Conservation (phyloP, 2,888 invertebrate genomes). For the Ectropis crepuscularia region DNA sequence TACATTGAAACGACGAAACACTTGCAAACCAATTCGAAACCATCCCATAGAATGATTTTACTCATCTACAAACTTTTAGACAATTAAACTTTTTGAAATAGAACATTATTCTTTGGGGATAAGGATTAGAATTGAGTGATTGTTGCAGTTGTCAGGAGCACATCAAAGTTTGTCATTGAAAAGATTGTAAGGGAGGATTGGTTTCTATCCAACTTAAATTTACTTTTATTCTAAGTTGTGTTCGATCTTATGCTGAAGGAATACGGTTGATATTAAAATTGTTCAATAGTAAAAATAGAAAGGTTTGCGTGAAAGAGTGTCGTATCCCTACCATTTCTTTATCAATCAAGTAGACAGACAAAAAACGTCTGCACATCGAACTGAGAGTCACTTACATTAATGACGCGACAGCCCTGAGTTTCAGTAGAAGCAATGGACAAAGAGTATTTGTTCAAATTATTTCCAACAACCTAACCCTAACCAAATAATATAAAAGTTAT, state of each 20-base stretch:
- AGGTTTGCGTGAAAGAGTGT: conserved; percentile 57
- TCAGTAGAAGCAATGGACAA: conserved; percentile 49
- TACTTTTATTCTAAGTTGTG: conserved; percentile 2
- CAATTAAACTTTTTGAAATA: neutral
- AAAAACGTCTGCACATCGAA: conserved; percentile 77
- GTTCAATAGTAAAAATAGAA: conserved; percentile 6
- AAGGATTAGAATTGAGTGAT: conserved; percentile 38
- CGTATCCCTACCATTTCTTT: conserved; percentile 76
- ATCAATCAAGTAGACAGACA: conserved; percentile 80
- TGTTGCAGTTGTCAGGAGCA: conserved; percentile 24
- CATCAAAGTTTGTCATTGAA: conserved; percentile 48
- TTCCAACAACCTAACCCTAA: neutral
- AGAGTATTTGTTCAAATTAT: conserved; percentile 46
- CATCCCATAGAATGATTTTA: conserved; percentile 51
- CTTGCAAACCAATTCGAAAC: conserved; percentile 57
- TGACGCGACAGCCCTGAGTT: conserved; percentile 63
- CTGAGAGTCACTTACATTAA: conserved; percentile 79
- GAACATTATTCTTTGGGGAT: conserved; percentile 14
- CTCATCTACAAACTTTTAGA: conserved; percentile 46
- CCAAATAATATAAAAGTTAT: neutral
- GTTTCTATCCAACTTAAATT: conserved; percentile 35
- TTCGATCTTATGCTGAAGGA: conserved; percentile 11
- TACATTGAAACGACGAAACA: conserved; percentile 53
- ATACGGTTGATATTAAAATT: conserved; percentile 21
- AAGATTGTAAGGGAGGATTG: conserved; percentile 48